Conservation (phyloP, 2,797 vertebrate genomes). For the Sebastes ruberrimus region DNA sequence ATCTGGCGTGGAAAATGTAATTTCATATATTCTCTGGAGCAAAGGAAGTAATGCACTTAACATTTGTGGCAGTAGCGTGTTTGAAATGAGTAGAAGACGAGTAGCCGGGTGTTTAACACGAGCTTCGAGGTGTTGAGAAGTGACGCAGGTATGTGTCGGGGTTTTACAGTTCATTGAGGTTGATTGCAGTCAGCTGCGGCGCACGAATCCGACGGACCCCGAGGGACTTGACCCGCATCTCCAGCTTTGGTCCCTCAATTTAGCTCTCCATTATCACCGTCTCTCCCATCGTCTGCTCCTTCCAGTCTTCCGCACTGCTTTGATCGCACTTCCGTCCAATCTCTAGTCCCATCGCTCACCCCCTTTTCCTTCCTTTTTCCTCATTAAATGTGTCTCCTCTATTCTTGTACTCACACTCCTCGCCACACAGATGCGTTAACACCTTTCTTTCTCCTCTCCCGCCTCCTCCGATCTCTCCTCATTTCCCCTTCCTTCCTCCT, state of each 20-base stretch:
- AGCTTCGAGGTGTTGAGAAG: constrained; percentile 1
- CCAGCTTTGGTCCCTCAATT: constrained; percentile 21
- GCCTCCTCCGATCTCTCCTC: neutral
- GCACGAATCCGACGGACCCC: constrained; percentile 22
- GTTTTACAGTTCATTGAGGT: constrained; percentile 7
- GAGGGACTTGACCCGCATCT: constrained; percentile 47
- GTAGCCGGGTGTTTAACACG: neutral
- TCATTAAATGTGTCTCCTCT: neutral
- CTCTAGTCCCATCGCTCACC: neutral
- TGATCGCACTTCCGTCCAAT: constrained; percentile 20
- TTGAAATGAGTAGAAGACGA: constrained; percentile 1
- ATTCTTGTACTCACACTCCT: neutral
- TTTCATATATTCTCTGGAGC: neutral
- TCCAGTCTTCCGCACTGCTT: neutral
- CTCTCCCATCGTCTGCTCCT: constrained; percentile 5
- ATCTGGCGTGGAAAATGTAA: accelerated
- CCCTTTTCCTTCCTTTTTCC: neutral
- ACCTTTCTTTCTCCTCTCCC: neutral
- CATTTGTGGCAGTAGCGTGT: neutral
- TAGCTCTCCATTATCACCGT: constrained; percentile 31
- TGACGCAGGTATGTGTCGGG: neutral
- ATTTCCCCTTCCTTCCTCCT: neutral
- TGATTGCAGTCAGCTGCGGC: constrained; percentile 27
- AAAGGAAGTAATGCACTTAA: neutral
- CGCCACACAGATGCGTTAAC: neutral